Evolutionary conservation across 2,797 vertebrate genomes (phyloP).

Genomic region (Paguma larvata): DNA sequence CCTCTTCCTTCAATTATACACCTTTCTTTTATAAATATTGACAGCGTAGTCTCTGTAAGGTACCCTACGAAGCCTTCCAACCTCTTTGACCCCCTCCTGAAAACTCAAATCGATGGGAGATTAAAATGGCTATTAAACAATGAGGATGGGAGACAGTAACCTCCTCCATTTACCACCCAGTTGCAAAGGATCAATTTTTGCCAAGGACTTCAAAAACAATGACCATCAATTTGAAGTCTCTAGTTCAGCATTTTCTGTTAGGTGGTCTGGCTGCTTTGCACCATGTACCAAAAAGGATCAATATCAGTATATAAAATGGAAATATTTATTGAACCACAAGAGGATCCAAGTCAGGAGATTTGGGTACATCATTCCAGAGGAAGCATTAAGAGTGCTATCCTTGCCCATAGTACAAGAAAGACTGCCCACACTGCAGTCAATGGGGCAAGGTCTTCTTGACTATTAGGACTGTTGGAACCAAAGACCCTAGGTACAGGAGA

Average conservation of each 20-base stretch:
- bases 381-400: neutral
- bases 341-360: neutral
- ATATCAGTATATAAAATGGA: neutral
- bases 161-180: neutral
- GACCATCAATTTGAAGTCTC: neutral
- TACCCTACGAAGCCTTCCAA: neutral
- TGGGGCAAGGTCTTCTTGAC: neutral
- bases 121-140: neutral
- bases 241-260: neutral
- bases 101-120: neutral
- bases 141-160: neutral
- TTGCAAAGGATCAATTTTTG: slow-evolving; percentile 16
- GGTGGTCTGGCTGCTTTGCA: neutral
- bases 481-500: neutral
- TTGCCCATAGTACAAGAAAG: neutral
- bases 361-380: neutral
- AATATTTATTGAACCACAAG: neutral
- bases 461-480: neutral
- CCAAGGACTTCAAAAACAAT: slow-evolving; percentile 36
- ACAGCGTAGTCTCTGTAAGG: neutral
- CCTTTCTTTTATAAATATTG: neutral
- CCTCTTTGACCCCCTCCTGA: neutral
- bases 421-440: neutral
- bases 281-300: neutral
- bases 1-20: neutral